Evolutionary conservation across 2,797 vertebrate genomes (phyloP).

Genomic region (Peromyscus aztecus): DNA sequence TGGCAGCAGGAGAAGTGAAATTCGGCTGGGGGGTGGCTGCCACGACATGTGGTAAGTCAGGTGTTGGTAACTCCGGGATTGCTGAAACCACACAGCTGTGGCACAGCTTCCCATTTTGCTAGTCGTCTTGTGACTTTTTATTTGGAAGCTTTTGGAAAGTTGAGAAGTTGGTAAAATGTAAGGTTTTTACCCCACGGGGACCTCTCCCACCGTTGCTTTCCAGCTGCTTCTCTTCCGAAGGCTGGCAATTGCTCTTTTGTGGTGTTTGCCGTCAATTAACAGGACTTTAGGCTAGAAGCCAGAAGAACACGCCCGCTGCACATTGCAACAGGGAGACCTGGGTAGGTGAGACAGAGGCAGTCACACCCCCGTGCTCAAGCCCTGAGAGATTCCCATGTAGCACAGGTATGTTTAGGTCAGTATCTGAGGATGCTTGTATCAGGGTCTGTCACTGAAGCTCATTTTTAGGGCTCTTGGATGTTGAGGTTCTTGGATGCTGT

Average conservation of each 20-base stretch:
- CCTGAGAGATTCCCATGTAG: accelerated
- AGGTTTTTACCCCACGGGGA: background rate
- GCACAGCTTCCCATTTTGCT: background rate
- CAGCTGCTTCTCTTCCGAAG: conserved; percentile 31
- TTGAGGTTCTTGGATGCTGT: background rate
- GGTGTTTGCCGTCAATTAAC: background rate
- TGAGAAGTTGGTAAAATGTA: background rate
- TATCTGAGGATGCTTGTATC: background rate
- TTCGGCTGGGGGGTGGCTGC: background rate
- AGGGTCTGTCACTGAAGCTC: accelerated
- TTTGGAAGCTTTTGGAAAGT: conserved; percentile 12
- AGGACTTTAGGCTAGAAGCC: background rate
- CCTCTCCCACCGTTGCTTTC: background rate
- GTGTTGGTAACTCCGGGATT: background rate
- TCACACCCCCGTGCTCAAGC: accelerated
- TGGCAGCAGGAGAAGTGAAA: background rate
- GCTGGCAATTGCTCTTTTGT: background rate
- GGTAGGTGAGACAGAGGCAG: too few species aligned
- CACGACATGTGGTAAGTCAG: background rate
- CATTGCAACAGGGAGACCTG: background rate
- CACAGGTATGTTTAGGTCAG: background rate
- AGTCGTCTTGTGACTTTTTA: background rate
- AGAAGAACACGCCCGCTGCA: background rate
- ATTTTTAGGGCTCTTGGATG: background rate
- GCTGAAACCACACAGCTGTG: background rate